These are phyloP conservation scores for Chaetoderma sp. DNA, from an alignment of 2,888 invertebrate genomes.

Conservation along the genomic window DNA sequence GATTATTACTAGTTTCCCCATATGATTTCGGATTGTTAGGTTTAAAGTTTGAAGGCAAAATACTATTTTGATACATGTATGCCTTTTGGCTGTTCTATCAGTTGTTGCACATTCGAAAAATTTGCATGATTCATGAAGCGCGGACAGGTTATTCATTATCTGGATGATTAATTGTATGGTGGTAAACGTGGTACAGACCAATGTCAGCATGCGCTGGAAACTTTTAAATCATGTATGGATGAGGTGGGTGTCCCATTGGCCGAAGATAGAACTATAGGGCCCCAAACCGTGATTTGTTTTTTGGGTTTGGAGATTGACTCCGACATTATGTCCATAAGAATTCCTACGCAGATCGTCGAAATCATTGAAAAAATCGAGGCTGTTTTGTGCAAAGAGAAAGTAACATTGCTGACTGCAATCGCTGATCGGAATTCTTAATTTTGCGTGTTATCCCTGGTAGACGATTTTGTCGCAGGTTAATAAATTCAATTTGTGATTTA, in stretches of 20 bases:
- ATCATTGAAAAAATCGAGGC: too few relatives aligned
- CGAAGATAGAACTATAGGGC: neutral
- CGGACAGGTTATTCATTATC: neutral
- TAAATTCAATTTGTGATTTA: too few relatives aligned
- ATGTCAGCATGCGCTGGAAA: neutral
- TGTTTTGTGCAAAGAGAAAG: too few relatives aligned
- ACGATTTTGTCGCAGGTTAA: too few relatives aligned
- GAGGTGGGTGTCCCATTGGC: neutral
- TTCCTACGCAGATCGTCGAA: neutral
- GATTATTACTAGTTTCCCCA: slow-evolving; percentile 16
- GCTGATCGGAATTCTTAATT: too few relatives aligned
- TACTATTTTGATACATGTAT: slow-evolving; percentile 24
- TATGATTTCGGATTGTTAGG: slow-evolving; percentile 30
- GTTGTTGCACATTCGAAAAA: slow-evolving; percentile 30
- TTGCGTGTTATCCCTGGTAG: too few relatives aligned
- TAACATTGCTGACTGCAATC: too few relatives aligned
- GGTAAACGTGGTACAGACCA: neutral
- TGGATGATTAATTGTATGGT: neutral
- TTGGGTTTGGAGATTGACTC: neutral
- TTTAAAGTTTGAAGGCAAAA: slow-evolving; percentile 15
- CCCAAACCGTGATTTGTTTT: neutral
- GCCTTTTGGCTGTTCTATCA: slow-evolving; percentile 28
- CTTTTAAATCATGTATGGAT: neutral
- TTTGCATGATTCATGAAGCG: slow-evolving; percentile 32
- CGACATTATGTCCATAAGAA: neutral